phyloP scores from a whole-genome alignment of 2,113 vertebrate genomes.

The Chionomys nivalis region DNA sequence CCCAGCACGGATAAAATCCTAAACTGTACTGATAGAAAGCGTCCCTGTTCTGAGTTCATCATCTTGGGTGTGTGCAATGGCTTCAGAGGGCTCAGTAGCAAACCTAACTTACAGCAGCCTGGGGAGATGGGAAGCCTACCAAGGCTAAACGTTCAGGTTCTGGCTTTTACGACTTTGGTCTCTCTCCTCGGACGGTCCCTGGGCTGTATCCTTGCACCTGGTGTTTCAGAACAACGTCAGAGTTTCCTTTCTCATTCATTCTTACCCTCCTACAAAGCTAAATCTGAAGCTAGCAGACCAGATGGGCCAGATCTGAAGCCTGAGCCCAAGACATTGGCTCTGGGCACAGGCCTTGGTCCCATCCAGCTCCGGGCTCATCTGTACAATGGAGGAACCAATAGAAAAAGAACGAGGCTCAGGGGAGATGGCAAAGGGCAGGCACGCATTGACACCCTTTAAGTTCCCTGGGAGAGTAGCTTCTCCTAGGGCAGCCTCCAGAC shows the following conservation, averaged over 20 bases:
- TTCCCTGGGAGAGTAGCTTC: neutral
- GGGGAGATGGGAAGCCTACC: neutral
- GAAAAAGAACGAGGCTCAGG: neutral
- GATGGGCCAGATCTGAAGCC: neutral
- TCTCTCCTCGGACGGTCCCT: neutral
- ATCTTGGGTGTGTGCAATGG: neutral
- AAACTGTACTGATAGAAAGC: neutral
- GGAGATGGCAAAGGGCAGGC: neutral
- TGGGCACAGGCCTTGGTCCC: no score
- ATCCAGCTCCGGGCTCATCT: neutral
- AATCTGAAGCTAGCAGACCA: neutral
- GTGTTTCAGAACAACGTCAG: neutral
- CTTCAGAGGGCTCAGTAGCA: neutral
- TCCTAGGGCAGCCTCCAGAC: fast-evolving
- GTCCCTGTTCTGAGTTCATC: neutral
- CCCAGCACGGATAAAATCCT: neutral
- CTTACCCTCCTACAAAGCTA: neutral
- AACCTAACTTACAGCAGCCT: neutral
- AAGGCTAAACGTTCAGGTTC: neutral
- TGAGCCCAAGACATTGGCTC: neutral
- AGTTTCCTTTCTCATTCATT: neutral
- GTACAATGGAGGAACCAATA: neutral
- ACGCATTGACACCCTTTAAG: neutral
- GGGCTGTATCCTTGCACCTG: neutral
- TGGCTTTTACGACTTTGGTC: no score